These are phyloP conservation scores for Pemphigus obesinymphae DNA, from an alignment of 1,140 invertebrate species.

Conservation along the genomic window DNA sequence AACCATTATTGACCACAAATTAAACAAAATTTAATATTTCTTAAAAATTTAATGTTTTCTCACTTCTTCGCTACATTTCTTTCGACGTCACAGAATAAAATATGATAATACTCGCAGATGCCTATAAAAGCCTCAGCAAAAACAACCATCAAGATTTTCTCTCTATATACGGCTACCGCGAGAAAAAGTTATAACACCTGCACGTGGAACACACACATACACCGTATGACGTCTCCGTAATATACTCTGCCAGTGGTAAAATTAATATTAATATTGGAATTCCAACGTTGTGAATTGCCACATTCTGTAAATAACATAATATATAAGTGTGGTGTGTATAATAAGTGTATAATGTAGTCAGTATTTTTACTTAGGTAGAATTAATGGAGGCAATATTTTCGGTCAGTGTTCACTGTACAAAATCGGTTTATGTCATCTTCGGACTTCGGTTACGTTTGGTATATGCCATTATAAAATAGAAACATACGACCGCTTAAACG, in stretches of 20 bases:
- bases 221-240: neutral
- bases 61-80: too few species aligned
- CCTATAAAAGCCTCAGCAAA: too few species aligned
- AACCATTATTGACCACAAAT: too few species aligned
- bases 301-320: too few species aligned
- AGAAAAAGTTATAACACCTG: neutral
- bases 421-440: neutral
- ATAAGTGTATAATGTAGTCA: neutral
- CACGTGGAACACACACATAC: neutral
- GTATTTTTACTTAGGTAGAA: neutral
- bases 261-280: neutral
- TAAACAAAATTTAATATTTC: too few species aligned
- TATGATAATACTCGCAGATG: too few species aligned
- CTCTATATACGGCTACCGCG: neutral
- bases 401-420: neutral
- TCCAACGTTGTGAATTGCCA: neutral
- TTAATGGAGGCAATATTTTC: conserved; percentile 3
- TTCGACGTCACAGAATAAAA: too few species aligned
- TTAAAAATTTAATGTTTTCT: too few species aligned
- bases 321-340: too few species aligned
- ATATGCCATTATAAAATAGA: neutral
- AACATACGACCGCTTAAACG: neutral
- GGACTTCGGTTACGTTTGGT: neutral
- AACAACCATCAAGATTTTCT: too few species aligned
- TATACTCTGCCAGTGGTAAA: neutral